Conservation (phyloP, 2,113 vertebrate species). For the Glaucomys volans region DNA sequence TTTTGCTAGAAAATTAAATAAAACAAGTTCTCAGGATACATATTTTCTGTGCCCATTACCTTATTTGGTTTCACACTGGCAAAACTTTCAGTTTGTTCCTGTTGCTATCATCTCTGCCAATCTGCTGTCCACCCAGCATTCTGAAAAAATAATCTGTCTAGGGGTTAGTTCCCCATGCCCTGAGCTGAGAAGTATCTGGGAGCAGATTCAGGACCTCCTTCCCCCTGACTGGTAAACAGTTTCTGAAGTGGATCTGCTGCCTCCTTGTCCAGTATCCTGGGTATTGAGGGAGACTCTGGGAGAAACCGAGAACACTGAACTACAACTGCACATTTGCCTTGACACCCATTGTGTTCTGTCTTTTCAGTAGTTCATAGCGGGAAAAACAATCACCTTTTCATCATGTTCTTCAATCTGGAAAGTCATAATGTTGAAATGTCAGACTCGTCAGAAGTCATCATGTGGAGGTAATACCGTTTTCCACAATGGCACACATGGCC, state of each 20-base stretch:
- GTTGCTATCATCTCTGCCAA: neutral
- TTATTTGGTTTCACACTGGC: neutral
- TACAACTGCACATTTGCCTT: neutral
- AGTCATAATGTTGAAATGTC: neutral
- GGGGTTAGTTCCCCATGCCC: neutral
- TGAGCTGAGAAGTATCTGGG: neutral
- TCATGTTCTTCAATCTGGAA: neutral
- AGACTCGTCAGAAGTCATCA: neutral
- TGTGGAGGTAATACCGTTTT: neutral
- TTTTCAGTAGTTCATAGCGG: neutral
- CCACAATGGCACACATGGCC: neutral
- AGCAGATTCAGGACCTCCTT: neutral
- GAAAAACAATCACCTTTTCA: neutral
- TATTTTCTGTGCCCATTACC: neutral
- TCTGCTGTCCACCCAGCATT: neutral
- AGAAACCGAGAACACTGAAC: neutral
- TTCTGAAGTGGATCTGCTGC: neutral
- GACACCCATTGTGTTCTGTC: neutral
- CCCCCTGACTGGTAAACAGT: neutral
- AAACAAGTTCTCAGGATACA: neutral
- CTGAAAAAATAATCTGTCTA: neutral
- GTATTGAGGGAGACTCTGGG: rapidly evolving
- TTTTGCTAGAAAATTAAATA: slow-evolving; percentile 58
- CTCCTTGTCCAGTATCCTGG: no score
- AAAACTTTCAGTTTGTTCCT: slow-evolving; percentile 4